Evolutionary conservation across 2,113 vertebrate genomes (phyloP).

Genomic region (Alectura lathami): DNA sequence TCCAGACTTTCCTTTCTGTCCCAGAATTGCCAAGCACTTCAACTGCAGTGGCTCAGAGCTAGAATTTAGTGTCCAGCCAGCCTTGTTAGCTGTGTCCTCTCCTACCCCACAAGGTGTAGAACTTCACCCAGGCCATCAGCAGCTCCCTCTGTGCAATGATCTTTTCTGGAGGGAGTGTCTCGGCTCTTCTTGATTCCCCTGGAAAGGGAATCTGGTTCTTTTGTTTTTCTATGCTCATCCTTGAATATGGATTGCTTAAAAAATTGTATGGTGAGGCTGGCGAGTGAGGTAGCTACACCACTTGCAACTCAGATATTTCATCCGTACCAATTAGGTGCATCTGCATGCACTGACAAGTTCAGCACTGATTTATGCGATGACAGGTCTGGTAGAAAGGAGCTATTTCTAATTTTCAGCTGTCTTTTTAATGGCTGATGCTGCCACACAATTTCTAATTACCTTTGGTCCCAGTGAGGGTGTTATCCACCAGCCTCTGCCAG

Average conservation of each 20-base stretch:
- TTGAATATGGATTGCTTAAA: not conserved
- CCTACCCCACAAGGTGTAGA: not conserved
- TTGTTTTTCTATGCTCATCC: not conserved
- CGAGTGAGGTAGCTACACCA: not conserved
- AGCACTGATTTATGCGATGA: not conserved
- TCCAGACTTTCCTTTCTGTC: not conserved
- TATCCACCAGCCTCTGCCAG: not conserved
- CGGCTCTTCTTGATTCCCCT: not conserved
- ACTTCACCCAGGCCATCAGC: not conserved
- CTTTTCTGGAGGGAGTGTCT: not conserved
- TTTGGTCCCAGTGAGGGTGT: not conserved
- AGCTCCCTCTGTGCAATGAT: not conserved
- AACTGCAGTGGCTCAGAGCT: not conserved
- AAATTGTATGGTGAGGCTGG: not conserved
- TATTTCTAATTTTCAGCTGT: not conserved
- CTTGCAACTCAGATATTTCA: not conserved
- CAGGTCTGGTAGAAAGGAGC: not conserved
- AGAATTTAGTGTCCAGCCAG: not conserved
- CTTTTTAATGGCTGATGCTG: not conserved
- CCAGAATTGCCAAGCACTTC: not conserved
- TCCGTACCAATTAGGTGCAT: not conserved
- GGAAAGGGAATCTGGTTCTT: not conserved
- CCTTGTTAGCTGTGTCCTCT: not conserved
- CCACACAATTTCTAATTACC: not conserved
- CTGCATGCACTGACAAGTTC: not conserved